Evolutionary conservation across 2,888 invertebrate genomes (phyloP), one percentile per base, ranked within the genome.

Genomic region (Callyntrura guangdongensis): DNA sequence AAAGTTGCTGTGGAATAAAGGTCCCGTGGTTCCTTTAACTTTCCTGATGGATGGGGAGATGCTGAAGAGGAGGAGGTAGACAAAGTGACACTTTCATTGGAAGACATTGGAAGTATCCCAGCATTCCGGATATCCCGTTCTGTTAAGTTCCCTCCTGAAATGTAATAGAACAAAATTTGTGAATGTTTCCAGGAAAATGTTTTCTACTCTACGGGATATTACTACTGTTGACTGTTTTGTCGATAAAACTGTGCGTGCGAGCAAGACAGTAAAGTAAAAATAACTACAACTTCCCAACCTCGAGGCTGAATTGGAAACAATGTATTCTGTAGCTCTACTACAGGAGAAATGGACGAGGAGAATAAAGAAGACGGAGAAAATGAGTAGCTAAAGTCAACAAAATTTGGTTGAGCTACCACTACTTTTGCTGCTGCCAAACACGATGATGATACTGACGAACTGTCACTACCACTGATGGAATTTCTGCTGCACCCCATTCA

Each of bases 1-100:
- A 97, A 96, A 94, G 96, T 96, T 94, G 97, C 97, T 93, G 97
- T 95, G 85, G 97, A 96, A 95, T 97, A 97, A 90, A 97, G 95
- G 94, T 97, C 97, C 93, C 97, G 95, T 17, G 97, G 97, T 94
- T 97, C 97, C 94, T 96, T 96, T 89, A 97, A 95, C 94, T 96
- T 96, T 56, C 97, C 96, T 94, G 96, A 96, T 12, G 96, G 96
- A 92, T 96, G 95, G 94, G 86, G 49, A 20, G 81, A 81, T 6
- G 87, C 20, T 12, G 64, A 36, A 2, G 36, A 36, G 36, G 36
- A 36, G 36, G 36, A 36, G 3, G 36, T 4, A 36, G 36, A 36
- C 36, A 36, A 72, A 25, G 96, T 95, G 92, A 96, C 96, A 95
- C 95, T 96, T 94, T 95, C 96, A 95, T 17, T 45, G 45, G 72